These are phyloP conservation scores for Trichomalopsis sarcophagae DNA, from an alignment of 1,140 invertebrate species.

Conservation along the genomic window DNA sequence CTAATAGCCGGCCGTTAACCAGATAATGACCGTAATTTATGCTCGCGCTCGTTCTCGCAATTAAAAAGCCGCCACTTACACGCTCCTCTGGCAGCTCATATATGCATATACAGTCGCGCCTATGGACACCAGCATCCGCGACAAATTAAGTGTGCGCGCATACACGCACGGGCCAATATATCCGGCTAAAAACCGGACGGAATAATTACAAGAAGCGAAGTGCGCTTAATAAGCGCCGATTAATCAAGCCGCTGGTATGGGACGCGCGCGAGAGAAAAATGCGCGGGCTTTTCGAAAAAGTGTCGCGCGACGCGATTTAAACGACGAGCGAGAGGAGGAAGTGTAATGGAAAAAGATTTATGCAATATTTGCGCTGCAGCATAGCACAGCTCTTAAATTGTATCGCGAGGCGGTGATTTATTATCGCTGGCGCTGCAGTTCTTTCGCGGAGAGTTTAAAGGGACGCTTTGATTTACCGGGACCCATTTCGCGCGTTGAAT, in stretches of 20 bases:
- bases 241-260: not conserved
- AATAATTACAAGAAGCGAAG: constrained; percentile 41
- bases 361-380: constrained; percentile 29
- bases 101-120: not conserved
- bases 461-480: constrained; percentile 41
- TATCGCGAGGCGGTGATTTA: constrained; percentile 28
- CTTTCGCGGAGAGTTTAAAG: not conserved
- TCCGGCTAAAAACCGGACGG: constrained; percentile 43
- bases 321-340: not conserved
- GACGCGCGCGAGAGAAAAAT: not conserved
- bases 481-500: not conserved
- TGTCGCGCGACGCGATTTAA: not conserved
- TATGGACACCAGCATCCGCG: not conserved
- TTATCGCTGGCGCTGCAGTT: constrained; percentile 2
- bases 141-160: constrained; percentile 4
- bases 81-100: not conserved
- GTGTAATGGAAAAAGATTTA: constrained; percentile 44
- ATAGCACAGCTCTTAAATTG: constrained; percentile 27
- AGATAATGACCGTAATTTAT: constrained; percentile 66
- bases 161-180: not conserved
- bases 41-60: constrained; percentile 54
- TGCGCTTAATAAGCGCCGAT: constrained; percentile 27
- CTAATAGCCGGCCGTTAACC: constrained; percentile 63
- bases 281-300: constrained; percentile 10
- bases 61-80: constrained; percentile 62